Base-by-base conservation (phyloP, 2,888 invertebrate genomes). In the Serripes groenlandicus region DNA sequence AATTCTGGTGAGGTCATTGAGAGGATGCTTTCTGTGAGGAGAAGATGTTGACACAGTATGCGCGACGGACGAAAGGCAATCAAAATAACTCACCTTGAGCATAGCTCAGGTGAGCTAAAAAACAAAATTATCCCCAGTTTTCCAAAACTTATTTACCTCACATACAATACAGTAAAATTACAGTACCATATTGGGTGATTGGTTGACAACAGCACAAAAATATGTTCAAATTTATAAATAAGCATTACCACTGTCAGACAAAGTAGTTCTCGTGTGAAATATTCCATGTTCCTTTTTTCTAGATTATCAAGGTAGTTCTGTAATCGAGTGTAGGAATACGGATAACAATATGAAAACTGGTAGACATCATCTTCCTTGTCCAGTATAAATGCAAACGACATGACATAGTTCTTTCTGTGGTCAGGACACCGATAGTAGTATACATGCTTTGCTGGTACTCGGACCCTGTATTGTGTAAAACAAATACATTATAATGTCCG, bases 321-420 rank as follows among this genome's bases (percentile, higher is more conserved):
- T 71, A 98, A 96, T 75, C 97, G 96, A 0, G 98, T 97, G 95
- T 99, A 99, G n/a, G 98, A 98, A 94, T 99, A 99, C 0, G 99
- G 99, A 83, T 97, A 98, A 34, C 97, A 97, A 91, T 99, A 96
- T 0, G 98, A 97, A 95, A 99, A 99, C 94, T 99, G 99, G 93
- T 98, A 99, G 0, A 98, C 96, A 92, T 99, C 99, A 90, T 98
- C 98, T 94, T 99, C 98, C 75, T 97, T 96, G 94, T 99, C 99
- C 93, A 99, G 99, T 32, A 97, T 97, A 94, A 99, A 99, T 0
- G 98, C 97, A 93, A 99, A 97, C 92, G 98, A 98, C 81, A 99
- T 96, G 37, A 99, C 97, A 94, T 98, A 98, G 90, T 99, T 97
- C 78, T 97, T 97, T 89, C 94, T 89, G 95, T 99, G 99, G 81